Conservation (phyloP, 2,113 vertebrate genomes). For the Pipra filicauda region DNA sequence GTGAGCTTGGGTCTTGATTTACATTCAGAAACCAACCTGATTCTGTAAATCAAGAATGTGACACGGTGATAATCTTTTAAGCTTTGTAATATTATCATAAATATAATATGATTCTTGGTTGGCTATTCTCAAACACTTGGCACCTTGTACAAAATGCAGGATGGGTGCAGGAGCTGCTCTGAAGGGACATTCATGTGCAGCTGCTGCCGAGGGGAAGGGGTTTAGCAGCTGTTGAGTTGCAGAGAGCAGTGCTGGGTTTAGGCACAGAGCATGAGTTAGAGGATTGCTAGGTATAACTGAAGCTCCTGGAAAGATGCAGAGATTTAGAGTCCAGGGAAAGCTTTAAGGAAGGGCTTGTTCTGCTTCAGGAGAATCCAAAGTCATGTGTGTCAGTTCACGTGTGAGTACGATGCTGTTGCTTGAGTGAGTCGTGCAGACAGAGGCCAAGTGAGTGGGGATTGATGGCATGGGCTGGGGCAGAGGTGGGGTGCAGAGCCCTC, state of each 20-base stretch:
- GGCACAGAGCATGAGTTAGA: background rate
- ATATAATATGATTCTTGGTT: background rate
- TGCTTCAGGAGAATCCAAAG: background rate
- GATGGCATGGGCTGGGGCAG: background rate
- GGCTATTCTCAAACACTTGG: background rate
- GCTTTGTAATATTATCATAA: background rate
- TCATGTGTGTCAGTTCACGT: rapidly evolving
- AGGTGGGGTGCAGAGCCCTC: background rate
- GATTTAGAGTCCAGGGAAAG: background rate
- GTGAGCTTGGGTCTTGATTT: background rate
- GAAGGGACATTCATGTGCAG: background rate
- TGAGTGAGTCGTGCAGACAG: background rate
- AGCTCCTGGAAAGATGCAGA: background rate
- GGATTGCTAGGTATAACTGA: background rate
- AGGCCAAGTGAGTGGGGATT: rapidly evolving
- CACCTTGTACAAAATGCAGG: background rate
- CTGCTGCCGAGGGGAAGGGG: background rate
- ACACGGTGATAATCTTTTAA: background rate
- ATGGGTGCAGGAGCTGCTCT: background rate
- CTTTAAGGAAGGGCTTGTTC: background rate
- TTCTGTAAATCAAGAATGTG: background rate
- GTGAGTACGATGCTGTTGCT: rapidly evolving
- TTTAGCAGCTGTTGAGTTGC: background rate
- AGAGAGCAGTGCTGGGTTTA: background rate
- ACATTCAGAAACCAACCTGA: background rate